Evolutionary conservation across 2,888 invertebrate species (phyloP), one percentile per base, ranked within the genome.

Genomic region (Aphidius colemani): DNA sequence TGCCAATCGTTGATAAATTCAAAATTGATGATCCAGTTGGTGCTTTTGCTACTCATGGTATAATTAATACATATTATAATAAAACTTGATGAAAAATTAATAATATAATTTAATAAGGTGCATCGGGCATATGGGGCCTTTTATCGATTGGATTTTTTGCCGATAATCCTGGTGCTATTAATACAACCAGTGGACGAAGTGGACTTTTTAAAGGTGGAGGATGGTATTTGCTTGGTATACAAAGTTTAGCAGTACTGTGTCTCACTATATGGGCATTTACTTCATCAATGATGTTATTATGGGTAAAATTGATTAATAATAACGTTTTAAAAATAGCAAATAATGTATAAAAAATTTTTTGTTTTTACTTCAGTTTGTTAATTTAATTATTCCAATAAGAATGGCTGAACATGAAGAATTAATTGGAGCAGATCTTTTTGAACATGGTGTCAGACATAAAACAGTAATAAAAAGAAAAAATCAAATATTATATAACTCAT

Each of bases 11-110:
- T 69, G 95, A 95, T 80, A 87, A 84, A 77, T 75, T 93, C 67
- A 88, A 88, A 8, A 88, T 96, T 1, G 96, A 96, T 75, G 94
- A 94, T 81, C 96, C 96, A 0, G 96, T 96, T 0, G 95, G 95
- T 0, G 96, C 96, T 0, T 90, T 93, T 10, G 88, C 95, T 0
- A 95, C 95, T 2, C 95, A 96, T 76, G 95, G 95, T 70, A 85
- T 56, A 18, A 3, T 41, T 7, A 7, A 9, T 56, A 10, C 49
- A 4, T 1, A 13, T 59, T 44, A 10, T 55, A 10, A 18, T 30
- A 18, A 11, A n/a, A 43, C 11, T 10, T 13, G 10, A 43, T 53
- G 43, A 30, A 30, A 30, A 30, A 30, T 30, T 3, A 30, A 30
- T 30, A 30, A 30, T 11, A 1, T 30, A 61, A 46, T 30, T 30